These are phyloP conservation scores for Spatulosminthurus flaviceps DNA, from an alignment of 2,888 invertebrate species.

Conservation along the genomic window DNA sequence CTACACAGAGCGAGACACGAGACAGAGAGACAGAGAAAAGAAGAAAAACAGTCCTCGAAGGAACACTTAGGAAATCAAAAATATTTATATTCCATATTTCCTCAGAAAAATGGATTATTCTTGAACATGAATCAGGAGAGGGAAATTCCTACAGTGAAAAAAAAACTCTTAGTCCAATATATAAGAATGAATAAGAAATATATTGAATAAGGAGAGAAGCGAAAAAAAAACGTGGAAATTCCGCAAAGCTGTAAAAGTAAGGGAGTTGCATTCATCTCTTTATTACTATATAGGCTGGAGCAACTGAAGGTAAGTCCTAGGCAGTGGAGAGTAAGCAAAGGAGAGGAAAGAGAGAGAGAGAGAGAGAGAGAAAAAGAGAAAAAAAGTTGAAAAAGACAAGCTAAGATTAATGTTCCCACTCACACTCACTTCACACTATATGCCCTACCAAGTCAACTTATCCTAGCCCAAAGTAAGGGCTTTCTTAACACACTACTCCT, in stretches of 20 bases:
- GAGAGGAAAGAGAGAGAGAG: too few species aligned
- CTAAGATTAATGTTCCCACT: slow-evolving; percentile 43
- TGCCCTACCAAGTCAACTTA: neutral
- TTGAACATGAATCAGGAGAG: too few species aligned
- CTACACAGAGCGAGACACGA: too few species aligned
- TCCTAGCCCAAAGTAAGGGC: neutral
- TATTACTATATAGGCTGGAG: neutral
- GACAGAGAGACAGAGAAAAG: neutral
- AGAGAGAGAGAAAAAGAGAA: too few species aligned
- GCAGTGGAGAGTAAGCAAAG: neutral
- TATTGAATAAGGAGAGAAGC: neutral
- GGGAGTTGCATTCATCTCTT: neutral
- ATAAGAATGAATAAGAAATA: slow-evolving; percentile 2
- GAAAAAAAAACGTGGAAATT: neutral
- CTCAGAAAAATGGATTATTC: neutral
- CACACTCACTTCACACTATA: slow-evolving; percentile 38
- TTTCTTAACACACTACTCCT: neutral
- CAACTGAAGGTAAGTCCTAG: neutral
- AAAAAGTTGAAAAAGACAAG: slow-evolving; percentile 40
- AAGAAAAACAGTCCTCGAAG: neutral
- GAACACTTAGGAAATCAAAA: slow-evolving; percentile 18
- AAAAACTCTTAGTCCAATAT: too few species aligned
- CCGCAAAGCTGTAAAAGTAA: slow-evolving; percentile 7
- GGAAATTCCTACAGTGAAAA: too few species aligned
- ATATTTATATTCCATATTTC: slow-evolving; percentile 1